These are phyloP conservation scores for Drosophila basisetae DNA, from an alignment of 2,888 invertebrate genomes.

Conservation along the genomic window DNA sequence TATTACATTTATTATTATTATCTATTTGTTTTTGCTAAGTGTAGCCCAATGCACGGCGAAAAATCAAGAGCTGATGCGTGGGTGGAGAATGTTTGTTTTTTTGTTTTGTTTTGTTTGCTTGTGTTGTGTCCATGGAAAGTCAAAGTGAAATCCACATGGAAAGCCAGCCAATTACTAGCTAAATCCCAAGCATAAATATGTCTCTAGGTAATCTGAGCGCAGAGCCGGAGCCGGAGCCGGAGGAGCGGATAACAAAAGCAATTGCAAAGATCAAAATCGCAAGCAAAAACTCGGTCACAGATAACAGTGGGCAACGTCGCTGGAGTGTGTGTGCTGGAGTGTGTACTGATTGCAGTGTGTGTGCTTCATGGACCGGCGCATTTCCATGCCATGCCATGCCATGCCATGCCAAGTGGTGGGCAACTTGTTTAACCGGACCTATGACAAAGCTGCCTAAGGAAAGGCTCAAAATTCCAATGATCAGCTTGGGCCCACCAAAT, in stretches of 20 bases:
- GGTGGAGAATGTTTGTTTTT: slow-evolving; percentile 65
- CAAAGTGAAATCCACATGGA: slow-evolving; percentile 78
- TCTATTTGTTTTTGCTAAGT: neutral
- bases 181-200: slow-evolving; percentile 48
- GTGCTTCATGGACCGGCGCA: slow-evolving; percentile 67
- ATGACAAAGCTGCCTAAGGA: slow-evolving; percentile 63
- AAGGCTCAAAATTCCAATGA: slow-evolving; percentile 66
- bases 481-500: slow-evolving; percentile 13
- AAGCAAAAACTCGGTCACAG: slow-evolving; percentile 73
- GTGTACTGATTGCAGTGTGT: slow-evolving; percentile 16
- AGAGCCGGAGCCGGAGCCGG: slow-evolving; percentile 17
- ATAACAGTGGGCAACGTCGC: slow-evolving; percentile 38
- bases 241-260: slow-evolving; percentile 51
- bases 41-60: slow-evolving; percentile 24
- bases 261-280: slow-evolving; percentile 71
- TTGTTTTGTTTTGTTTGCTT: slow-evolving; percentile 22
- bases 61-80: slow-evolving; percentile 65
- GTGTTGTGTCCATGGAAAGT: slow-evolving; percentile 58
- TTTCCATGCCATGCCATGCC: slow-evolving; percentile 65
- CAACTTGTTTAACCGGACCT: slow-evolving; percentile 79
- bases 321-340: slow-evolving; percentile 16
- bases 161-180: slow-evolving; percentile 72
- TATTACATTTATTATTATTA: neutral
- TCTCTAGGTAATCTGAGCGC: slow-evolving; percentile 58
- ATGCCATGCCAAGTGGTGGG: slow-evolving; percentile 49